Percentiles rank a stretch among this genome's conserved stretches.
Conservation (phyloP, 35 echinoderm and acorn worm species). For the Diadema setosum region DNA sequence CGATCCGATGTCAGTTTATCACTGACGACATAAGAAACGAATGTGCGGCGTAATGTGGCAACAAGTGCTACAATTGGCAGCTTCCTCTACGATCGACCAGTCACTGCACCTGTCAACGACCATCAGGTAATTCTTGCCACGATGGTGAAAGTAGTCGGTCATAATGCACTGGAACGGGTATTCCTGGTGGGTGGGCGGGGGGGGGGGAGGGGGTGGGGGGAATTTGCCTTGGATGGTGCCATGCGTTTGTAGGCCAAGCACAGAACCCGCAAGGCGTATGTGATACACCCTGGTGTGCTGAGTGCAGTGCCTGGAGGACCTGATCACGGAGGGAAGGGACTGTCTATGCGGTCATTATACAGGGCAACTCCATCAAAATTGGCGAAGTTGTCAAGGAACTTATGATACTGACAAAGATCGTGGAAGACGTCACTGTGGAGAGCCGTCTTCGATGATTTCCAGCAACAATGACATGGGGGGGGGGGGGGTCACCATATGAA, state of each 20-base stretch:
- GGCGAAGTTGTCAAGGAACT: too few relatives aligned
- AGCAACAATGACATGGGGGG: too few relatives aligned
- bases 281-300: constrained; percentile 28
- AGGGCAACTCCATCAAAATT: too few relatives aligned
- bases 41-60: neutral
- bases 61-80: neutral
- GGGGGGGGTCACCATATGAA: too few relatives aligned
- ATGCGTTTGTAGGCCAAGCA: neutral
- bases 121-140: neutral
- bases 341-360: neutral
- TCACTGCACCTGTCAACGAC: constrained; percentile 20
- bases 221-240: neutral
- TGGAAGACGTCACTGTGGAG: too few relatives aligned
- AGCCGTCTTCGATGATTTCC: too few relatives aligned
- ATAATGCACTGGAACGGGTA: neutral
- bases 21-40: too few relatives aligned
- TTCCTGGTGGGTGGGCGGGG: too few relatives aligned
- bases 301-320: constrained; percentile 41
- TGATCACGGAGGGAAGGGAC: constrained; percentile 19
- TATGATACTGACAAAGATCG: too few relatives aligned
- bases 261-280: neutral
- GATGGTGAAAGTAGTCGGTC: neutral
- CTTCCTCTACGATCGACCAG: constrained; percentile 8
- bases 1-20: too few relatives aligned
- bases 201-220: too few relatives aligned